Evolutionary conservation across 2,113 vertebrate genomes (phyloP).

Genomic region (Neogale vison): DNA sequence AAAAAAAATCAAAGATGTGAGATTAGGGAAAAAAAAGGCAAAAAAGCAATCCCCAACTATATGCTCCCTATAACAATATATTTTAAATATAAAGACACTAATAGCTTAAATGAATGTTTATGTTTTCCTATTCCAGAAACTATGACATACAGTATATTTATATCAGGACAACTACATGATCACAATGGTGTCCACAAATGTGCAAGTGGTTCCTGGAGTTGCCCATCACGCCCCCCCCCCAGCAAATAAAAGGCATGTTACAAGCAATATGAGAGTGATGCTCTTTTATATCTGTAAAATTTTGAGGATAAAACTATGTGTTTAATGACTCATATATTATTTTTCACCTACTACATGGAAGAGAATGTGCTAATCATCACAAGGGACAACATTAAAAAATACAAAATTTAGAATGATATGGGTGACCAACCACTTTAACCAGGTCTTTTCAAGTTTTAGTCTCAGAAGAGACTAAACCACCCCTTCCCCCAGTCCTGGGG

Average conservation of each 20-base stretch:
- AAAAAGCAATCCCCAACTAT: background rate
- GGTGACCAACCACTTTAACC: background rate
- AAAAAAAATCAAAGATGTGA: background rate
- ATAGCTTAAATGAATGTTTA: background rate
- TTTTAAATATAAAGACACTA: background rate
- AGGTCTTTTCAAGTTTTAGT: background rate
- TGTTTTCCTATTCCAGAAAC: conserved; percentile 7
- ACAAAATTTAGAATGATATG: background rate
- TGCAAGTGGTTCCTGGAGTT: background rate
- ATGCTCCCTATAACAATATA: background rate
- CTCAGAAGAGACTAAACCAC: background rate
- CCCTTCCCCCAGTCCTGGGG: background rate
- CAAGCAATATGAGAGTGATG: background rate
- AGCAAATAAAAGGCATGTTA: background rate
- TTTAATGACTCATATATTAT: background rate
- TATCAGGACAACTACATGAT: background rate
- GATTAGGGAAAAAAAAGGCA: background rate
- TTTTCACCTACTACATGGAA: background rate
- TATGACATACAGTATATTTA: background rate
- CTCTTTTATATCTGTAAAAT: background rate
- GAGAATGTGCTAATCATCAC: background rate
- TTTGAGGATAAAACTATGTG: background rate
- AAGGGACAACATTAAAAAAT: background rate
- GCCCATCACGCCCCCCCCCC: no score
- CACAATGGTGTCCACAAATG: background rate